Conservation (phyloP, 2,888 invertebrate genomes). For the Drosophila dives region DNA sequence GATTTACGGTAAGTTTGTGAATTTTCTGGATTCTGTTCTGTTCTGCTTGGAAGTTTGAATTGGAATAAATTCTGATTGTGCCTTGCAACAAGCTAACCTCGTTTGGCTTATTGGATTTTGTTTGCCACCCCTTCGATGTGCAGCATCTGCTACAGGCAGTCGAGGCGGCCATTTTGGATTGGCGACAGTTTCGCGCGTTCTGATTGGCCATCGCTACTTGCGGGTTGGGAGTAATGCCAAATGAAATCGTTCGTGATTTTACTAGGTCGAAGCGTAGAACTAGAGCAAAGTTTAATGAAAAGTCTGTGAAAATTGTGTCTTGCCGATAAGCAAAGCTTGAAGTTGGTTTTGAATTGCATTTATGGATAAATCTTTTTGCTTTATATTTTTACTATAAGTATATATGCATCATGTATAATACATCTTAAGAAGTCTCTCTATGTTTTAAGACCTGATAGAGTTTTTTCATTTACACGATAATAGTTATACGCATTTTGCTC, state of each 20-base stretch:
- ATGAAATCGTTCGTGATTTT: background rate
- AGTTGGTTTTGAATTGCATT: background rate
- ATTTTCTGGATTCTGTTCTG: conserved; percentile 55
- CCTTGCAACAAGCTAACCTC: conserved; percentile 26
- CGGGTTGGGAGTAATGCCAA: conserved; percentile 7
- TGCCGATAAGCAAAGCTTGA: background rate
- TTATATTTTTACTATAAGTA: background rate
- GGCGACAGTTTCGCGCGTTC: conserved; percentile 69
- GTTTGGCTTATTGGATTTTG: conserved; percentile 70
- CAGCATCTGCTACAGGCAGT: conserved; percentile 32
- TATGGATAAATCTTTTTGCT: background rate
- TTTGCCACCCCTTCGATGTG: conserved; percentile 43
- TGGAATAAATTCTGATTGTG: conserved; percentile 60
- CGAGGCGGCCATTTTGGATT: conserved; percentile 76
- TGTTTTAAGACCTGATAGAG: background rate
- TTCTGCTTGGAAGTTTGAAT: conserved; percentile 72
- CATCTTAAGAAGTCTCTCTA: background rate
- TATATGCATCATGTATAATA: background rate
- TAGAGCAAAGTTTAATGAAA: background rate
- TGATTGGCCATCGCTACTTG: conserved; percentile 59
- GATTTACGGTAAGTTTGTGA: conserved; percentile 11
- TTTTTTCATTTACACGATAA: background rate
- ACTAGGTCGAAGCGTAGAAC: background rate
- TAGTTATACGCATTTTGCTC: background rate
- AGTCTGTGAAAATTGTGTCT: background rate